These are phyloP conservation scores for Peromyscus nudipes DNA, from an alignment of 2,797 vertebrate species.

Conservation along the genomic window DNA sequence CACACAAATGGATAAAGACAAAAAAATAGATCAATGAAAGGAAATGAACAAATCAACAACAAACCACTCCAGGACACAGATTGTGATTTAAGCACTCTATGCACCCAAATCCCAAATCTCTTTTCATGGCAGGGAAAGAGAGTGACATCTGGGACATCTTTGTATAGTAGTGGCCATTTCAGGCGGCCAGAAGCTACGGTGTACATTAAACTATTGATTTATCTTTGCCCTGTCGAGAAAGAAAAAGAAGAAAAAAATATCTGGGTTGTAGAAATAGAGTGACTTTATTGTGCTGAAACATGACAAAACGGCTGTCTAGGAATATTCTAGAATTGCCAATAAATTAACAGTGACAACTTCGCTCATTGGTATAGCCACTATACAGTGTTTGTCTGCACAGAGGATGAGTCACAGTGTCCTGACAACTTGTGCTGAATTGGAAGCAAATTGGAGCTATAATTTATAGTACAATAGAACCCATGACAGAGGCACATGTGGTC, in stretches of 20 bases:
- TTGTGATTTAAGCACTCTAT: background rate
- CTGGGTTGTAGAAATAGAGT: background rate
- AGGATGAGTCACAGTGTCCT: constrained; percentile 83
- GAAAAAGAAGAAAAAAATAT: background rate
- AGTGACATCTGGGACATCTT: background rate
- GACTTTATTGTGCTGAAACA: constrained; percentile 29
- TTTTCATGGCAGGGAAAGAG: constrained; percentile 2
- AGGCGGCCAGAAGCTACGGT: background rate
- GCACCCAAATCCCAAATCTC: background rate
- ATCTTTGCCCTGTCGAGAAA: background rate
- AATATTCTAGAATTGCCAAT: constrained; percentile 70
- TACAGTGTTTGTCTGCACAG: constrained; percentile 80
- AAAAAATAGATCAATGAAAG: background rate
- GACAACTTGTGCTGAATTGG: constrained; percentile 82
- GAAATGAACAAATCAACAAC: background rate
- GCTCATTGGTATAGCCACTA: constrained; percentile 71
- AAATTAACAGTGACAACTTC: constrained; percentile 72
- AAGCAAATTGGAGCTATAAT: constrained; percentile 88
- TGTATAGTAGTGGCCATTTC: background rate
- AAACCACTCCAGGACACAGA: background rate
- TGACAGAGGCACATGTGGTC: constrained; percentile 85
- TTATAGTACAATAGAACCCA: constrained; percentile 86
- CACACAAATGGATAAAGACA: background rate
- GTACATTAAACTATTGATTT: background rate
- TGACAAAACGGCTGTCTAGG: constrained; percentile 65